phyloP scores from a whole-genome alignment of 1,140 invertebrate genomes.

The Batillaria attramentaria region DNA sequence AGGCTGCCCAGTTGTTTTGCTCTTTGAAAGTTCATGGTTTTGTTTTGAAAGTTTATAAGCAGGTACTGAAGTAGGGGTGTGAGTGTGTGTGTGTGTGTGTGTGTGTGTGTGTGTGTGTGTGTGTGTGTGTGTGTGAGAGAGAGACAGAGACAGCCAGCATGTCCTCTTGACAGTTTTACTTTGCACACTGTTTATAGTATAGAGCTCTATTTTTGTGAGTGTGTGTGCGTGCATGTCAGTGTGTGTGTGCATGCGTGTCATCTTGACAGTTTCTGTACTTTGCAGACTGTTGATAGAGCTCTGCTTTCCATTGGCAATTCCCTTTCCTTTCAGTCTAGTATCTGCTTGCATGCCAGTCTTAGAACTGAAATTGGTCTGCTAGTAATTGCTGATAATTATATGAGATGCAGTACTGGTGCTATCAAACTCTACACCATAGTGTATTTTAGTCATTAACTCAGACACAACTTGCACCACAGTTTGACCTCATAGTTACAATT shows the following conservation, averaged over 20 bases:
- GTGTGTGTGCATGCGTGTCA: neutral
- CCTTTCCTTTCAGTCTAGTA: too few species aligned
- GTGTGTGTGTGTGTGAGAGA: neutral
- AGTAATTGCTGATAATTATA: too few species aligned
- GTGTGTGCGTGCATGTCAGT: neutral
- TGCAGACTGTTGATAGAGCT: too few species aligned
- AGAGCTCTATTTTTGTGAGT: neutral
- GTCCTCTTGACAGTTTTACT: neutral
- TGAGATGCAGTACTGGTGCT: too few species aligned
- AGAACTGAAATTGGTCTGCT: too few species aligned
- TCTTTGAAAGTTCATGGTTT: neutral
- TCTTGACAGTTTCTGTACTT: neutral
- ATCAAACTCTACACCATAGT: too few species aligned
- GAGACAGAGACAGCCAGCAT: too few species aligned
- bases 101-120: neutral
- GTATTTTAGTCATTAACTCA: too few species aligned
- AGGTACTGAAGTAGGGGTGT: neutral
- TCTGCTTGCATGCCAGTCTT: too few species aligned
- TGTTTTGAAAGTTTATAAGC: neutral
- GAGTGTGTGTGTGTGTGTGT: slow-evolving; percentile 19
- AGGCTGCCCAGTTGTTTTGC: neutral
- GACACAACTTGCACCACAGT: too few species aligned
- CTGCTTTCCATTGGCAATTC: too few species aligned
- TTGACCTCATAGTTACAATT: too few species aligned
- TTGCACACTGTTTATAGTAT: neutral